Evolutionary conservation across 1,140 invertebrate genomes (phyloP).

Genomic region (Drosophila lacteicornis): DNA sequence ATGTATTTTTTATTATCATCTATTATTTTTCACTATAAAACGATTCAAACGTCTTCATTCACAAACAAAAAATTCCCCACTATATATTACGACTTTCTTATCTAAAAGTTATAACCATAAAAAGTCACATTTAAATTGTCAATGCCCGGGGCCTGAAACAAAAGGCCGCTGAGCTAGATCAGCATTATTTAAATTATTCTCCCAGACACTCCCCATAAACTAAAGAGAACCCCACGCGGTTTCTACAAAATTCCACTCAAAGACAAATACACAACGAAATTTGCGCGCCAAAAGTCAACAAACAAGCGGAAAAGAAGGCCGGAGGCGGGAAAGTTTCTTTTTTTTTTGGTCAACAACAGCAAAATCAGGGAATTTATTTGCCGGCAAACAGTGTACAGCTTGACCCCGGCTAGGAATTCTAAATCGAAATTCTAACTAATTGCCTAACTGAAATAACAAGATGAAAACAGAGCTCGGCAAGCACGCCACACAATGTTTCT

Average conservation of each 20-base stretch:
- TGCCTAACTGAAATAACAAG: constrained; percentile 36
- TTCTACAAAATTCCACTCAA: constrained; percentile 43
- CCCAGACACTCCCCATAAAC: constrained; percentile 26
- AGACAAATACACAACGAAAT: constrained; percentile 51
- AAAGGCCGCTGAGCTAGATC: constrained; percentile 9
- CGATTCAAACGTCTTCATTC: not conserved
- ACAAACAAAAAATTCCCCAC: not conserved
- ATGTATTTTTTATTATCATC: not conserved
- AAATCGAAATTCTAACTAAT: constrained; percentile 61
- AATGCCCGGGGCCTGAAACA: constrained; percentile 2
- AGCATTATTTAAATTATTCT: constrained; percentile 18
- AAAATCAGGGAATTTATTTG: constrained; percentile 57
- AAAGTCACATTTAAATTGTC: constrained; percentile 12
- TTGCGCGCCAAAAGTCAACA: constrained; percentile 69
- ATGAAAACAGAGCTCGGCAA: not conserved
- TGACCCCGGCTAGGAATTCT: constrained; percentile 13
- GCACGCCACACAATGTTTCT: constrained; percentile 70
- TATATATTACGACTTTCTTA: not conserved
- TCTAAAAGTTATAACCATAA: constrained; percentile 9
- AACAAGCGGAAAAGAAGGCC: constrained; percentile 38
- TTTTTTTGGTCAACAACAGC: constrained; percentile 27
- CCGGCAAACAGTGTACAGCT: constrained; percentile 41
- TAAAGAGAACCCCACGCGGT: constrained; percentile 14
- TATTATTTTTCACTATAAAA: not conserved
- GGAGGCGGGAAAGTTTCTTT: constrained; percentile 16